A percentile compares a stretch with the other conserved stretches of the same genome.
These are phyloP conservation scores for Coranthus polyacanthus DNA, from an alignment of 2,797 vertebrate species.

Conservation along the genomic window DNA sequence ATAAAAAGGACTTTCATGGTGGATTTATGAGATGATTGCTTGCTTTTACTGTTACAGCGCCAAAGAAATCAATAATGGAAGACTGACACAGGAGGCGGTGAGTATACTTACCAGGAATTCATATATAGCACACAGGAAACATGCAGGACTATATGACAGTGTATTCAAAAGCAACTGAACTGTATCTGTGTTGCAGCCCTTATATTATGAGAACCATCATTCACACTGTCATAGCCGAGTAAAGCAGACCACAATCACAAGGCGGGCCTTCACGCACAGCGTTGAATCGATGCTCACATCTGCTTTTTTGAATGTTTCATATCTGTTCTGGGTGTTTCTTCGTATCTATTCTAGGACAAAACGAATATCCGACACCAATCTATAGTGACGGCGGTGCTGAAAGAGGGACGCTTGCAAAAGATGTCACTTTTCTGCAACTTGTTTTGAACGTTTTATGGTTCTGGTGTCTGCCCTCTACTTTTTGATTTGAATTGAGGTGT, in stretches of 20 bases:
- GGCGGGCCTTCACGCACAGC: not conserved
- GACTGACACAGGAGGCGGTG: constrained; percentile 13
- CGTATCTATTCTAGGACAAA: constrained; percentile 59
- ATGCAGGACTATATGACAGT: no score
- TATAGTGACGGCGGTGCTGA: no score
- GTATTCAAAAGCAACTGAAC: no score
- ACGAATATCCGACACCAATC: constrained; percentile 54
- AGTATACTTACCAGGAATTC: constrained; percentile 28
- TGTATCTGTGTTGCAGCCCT: no score
- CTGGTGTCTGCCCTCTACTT: constrained; percentile 50
- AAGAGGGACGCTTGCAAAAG: no score
- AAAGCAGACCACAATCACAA: no score
- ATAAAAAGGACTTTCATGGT: constrained; percentile 12
- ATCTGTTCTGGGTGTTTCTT: constrained; percentile 37
- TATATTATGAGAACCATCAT: no score
- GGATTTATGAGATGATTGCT: constrained; percentile 27
- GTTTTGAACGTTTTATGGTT: constrained; percentile 48
- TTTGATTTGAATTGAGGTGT: constrained; percentile 51
- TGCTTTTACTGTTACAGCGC: constrained; percentile 18
- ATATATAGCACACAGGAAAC: no score
- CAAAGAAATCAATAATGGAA: constrained; percentile 61
- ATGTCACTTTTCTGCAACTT: constrained; percentile 53
- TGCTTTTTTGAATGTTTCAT: not conserved
- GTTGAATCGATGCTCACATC: constrained; percentile 13
- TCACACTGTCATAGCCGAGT: no score